A percentile compares a stretch with the other conserved stretches of the same genome.
These are phyloP conservation scores for Sphaeramia orbicularis DNA, from an alignment of 2,797 vertebrate species.

Conservation along the genomic window DNA sequence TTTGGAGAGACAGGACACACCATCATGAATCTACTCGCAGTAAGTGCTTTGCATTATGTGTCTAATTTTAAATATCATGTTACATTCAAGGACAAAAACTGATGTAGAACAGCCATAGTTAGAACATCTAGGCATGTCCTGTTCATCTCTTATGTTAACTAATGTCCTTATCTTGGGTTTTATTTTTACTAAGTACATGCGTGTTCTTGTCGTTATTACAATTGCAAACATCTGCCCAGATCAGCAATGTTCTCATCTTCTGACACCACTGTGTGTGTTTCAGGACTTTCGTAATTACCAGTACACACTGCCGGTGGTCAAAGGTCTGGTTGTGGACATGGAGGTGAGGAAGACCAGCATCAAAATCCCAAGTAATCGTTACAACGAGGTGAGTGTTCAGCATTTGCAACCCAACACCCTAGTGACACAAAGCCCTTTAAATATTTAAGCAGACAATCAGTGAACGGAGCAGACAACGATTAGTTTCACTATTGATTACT, in stretches of 20 bases:
- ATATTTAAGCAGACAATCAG: too few species aligned
- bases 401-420: not conserved
- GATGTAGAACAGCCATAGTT: not conserved
- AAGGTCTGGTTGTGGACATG: slow-evolving; percentile 97
- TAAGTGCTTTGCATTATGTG: slow-evolving; percentile 78
- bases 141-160: too few species aligned
- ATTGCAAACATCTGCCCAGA: not conserved
- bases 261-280: not conserved
- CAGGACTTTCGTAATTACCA: slow-evolving; percentile 99
- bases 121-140: too few species aligned
- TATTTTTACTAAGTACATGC: too few species aligned
- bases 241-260: not conserved
- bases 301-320: slow-evolving; percentile 95
- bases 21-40: slow-evolving; percentile 98
- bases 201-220: not conserved
- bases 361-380: slow-evolving; percentile 98
- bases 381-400: slow-evolving; percentile 90
- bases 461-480: too few species aligned
- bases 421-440: too few species aligned
- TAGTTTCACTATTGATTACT: too few species aligned
- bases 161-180: not conserved
- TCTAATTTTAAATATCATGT: not conserved
- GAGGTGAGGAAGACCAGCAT: slow-evolving; percentile 98
- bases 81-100: not conserved
- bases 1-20: slow-evolving; percentile 99